These are phyloP conservation scores for Myotis daubentonii DNA, from an alignment of 2,797 vertebrate species.

Conservation along the genomic window DNA sequence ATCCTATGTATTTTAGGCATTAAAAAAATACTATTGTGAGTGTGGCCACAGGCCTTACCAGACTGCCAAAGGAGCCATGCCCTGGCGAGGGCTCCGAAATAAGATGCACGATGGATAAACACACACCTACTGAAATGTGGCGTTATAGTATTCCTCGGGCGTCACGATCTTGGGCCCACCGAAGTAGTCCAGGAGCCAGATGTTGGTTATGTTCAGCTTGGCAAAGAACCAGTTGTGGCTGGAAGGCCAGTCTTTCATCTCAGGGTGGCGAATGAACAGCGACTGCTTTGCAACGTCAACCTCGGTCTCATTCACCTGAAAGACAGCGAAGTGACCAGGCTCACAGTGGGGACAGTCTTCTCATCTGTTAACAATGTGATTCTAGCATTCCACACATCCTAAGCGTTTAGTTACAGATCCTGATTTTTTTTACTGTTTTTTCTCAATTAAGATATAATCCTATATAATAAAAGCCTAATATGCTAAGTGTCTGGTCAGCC, in stretches of 20 bases:
- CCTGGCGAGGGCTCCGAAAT: background rate
- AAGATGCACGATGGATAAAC: background rate
- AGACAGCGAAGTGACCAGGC: background rate
- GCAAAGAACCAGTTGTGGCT: slow-evolving; percentile 97
- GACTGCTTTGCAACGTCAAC: slow-evolving; percentile 87
- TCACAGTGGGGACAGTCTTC: background rate
- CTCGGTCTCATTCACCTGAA: slow-evolving; percentile 91
- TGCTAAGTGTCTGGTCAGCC: no score
- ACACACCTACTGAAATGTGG: slow-evolving; percentile 86
- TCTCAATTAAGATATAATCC: background rate
- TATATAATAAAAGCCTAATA: no score
- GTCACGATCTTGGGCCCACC: slow-evolving; percentile 94
- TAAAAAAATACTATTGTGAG: background rate
- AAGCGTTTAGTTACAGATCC: background rate
- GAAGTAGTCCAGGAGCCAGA: slow-evolving; percentile 97
- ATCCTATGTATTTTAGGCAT: background rate
- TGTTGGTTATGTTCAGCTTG: slow-evolving; percentile 94
- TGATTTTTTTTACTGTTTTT: background rate
- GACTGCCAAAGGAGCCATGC: background rate
- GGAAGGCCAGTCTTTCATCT: slow-evolving; percentile 93
- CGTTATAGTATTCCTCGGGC: slow-evolving; percentile 93
- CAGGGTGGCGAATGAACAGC: slow-evolving; percentile 93
- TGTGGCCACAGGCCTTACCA: background rate
- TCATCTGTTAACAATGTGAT: background rate
- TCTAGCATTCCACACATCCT: background rate